Evolutionary conservation across 2,113 vertebrate species (phyloP), one percentile per base, ranked within the genome.

Genomic region (Chiloscyllium plagiosum): DNA sequence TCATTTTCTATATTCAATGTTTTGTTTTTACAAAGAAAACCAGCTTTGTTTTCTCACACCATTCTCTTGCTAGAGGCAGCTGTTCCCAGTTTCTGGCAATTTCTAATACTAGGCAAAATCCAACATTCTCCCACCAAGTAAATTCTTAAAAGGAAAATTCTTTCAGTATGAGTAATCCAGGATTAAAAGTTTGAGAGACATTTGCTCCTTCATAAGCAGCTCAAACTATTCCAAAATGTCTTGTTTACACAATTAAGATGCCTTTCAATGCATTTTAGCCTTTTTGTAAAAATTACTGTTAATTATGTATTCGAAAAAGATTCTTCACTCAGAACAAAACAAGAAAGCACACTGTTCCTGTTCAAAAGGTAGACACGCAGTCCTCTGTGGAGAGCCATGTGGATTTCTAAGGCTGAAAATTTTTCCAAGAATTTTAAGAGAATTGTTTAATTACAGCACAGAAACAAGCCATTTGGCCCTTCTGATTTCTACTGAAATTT

Each of bases 151-250:
- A 66, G 61, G 89, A 66, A 89, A 66, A 93, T 93, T 66, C 61
- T 93, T 93, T 93, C 33, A 22, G 89, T 37, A 37, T 93, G 89
- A 93, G 65, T 93, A 93, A 93, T 93, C 61, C 89, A n/a, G 89
- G 61, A 68, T 93, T n/a, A 93, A 93, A 68, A 61, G 37, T 93
- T 61, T 93, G 61, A 93, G 61, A 37, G 37, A 33, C 5, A 7
- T 90, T 90, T 90, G 17, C 65, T 65, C n/a, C 61, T 37, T 47
- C 33, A 93, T 93, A 66, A 93, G 20, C 33, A 37, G 61, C 66
- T 68, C 89, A 93, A 93, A 68, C 33, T 65, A 37, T 33, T 68
- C 1, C 19, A 66, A 66, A 37, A 66, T 7, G 33, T 33, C 56
- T 37, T 92, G 89, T 92, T 92, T 92, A n/a, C 61, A 37, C 89